Base-by-base conservation (phyloP, 2,113 vertebrate species). In the Clarias macrocephalus region DNA sequence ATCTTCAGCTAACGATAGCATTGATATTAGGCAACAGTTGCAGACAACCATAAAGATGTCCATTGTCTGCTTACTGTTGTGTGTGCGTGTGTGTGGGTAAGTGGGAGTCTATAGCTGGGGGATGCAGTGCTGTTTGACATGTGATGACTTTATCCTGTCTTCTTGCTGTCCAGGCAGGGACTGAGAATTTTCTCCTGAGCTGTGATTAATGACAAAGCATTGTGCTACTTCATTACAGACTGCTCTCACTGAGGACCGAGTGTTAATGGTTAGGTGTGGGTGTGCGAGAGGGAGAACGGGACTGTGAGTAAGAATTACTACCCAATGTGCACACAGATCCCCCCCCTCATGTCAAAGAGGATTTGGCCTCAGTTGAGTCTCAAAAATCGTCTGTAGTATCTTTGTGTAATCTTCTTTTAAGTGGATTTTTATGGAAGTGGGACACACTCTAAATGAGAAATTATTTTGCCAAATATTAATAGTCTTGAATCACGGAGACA, bases 111-210 rank as follows among this genome's bases (percentile, higher is more conserved):
- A 9, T 81, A 13, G 19, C 60, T 56, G 33, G 63, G n/a, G 12
- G 42, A 21, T 62, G 57, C 5, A 62, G 30, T 5, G 62, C 30
- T 16, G 91, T 94, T 93, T 90, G 92, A 94, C 93, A 93, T 93
- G 84, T 93, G 89, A 93, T 95, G 89, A 94, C 92, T 91, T 93
- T 91, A 91, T 93, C 85, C 88, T 85, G 85, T 86, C 82, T 89
- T 28, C 75, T 79, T 28, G 52, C 92, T 84, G 90, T 81, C 65
- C 57, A 63, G 70, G 23, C 81, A 87, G 72, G 72, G 60, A 79
- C 72, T 56, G 33, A 25, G 80, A 57, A n/a, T 75, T 68, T 84
- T 93, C 86, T 91, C 89, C 91, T 90, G 89, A 90, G 90, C 91
- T 81, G 59, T 93, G 91, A 93, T 85, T 90, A 85, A 86, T 90